Evolutionary conservation across 2,797 vertebrate genomes (phyloP), one percentile per base, ranked within the genome.

Genomic region (Austrolebias charrua): DNA sequence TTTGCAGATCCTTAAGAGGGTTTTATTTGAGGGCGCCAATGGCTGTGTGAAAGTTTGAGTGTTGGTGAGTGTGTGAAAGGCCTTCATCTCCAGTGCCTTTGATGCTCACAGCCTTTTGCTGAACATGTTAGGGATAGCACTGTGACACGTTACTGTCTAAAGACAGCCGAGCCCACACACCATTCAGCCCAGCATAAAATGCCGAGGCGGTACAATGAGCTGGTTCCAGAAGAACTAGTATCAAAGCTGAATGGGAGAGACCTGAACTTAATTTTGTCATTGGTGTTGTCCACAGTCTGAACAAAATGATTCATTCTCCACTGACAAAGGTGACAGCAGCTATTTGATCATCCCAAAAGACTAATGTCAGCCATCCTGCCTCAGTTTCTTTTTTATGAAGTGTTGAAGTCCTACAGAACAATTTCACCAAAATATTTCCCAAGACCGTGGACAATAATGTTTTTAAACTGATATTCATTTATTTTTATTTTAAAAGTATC

Each of bases 81-180:
- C 73, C 71, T 83, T 85, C 60, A 77, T 77, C 73, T 73, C 18
- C 16, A 4, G 5, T 7, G 44, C 60, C 72, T 83, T 76, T 79
- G 71, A 82, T 75, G 63, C 60, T 54, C 29, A 2, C 55, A 57
- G 66, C 38, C 40, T 64, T 73, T 28, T 54, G 6, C 18, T n/a
- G 49, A 52, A 18, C 42, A 46, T 38, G 42, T 16, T 16, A 15
- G 38, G 16, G 35, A 1, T 18, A 3, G 28, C 13, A 16, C 35
- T 15, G 20, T 6, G 7, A 19, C 13, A 52, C 18, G 45, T 65
- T 13, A 60, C 19, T 4, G 4, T 69, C 66, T 46, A 46, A 24
- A 61, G 72, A 48, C 53, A 57, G 43, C 28, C 1, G 1, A 15
- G n/a, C 38, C 29, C 0, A 5, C 20, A 40, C 19, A 18, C 42